phyloP scores from a whole-genome alignment of 2,797 vertebrate genomes.

The Zalophus californianus region DNA sequence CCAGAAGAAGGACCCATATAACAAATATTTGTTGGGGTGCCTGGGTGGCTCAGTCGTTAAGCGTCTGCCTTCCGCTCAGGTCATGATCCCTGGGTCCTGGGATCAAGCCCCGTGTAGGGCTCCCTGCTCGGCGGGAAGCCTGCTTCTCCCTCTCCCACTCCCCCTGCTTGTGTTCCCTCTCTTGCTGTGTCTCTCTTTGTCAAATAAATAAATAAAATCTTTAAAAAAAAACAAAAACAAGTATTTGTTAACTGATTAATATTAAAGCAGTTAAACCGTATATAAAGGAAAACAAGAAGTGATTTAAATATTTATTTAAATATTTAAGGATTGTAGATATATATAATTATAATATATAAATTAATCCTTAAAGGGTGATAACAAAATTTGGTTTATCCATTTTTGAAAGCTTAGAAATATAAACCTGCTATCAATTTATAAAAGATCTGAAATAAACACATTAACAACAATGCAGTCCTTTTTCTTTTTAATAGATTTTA shows the following conservation, averaged over 20 bases:
- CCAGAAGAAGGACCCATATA: background rate
- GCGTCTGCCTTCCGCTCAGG: too few relatives aligned
- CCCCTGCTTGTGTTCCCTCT: too few relatives aligned
- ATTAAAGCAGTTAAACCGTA: background rate
- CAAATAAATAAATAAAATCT: too few relatives aligned
- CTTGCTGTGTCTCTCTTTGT: too few relatives aligned
- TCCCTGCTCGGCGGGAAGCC: too few relatives aligned
- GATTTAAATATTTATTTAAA: background rate
- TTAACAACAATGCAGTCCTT: background rate
- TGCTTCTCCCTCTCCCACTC: too few relatives aligned
- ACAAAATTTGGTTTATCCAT: constrained; percentile 10
- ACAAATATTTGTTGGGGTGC: background rate
- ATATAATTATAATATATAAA: background rate
- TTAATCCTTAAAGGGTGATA: background rate
- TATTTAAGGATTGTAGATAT: background rate
- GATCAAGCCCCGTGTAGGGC: too few relatives aligned
- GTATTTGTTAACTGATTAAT: background rate
- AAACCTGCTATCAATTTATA: background rate
- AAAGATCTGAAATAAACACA: background rate
- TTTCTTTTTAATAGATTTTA: background rate
- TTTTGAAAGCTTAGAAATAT: background rate
- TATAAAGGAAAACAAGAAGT: background rate
- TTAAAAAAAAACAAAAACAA: background rate
- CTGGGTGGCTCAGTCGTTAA: too few relatives aligned
- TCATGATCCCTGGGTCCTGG: too few relatives aligned